Evolutionary conservation across 2,113 vertebrate genomes (phyloP).

Genomic region (Atractosteus spatula): DNA sequence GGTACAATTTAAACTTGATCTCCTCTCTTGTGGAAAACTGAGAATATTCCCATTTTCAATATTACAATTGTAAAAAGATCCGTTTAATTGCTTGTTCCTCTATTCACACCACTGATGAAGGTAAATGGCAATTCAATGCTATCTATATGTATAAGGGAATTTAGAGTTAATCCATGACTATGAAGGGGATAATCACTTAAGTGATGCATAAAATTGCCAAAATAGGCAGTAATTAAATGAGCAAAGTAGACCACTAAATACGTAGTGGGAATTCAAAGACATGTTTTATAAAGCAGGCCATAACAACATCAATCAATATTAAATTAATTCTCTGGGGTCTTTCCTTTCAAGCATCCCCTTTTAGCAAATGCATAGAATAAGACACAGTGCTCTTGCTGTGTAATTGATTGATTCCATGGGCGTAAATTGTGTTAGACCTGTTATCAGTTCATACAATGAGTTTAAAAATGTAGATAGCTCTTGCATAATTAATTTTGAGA

Average conservation of each 20-base stretch:
- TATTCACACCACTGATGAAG: too few species aligned
- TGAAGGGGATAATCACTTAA: background rate
- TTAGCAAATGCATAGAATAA: background rate
- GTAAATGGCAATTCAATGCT: too few species aligned
- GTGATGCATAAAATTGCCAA: conserved; percentile 12
- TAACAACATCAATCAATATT: background rate
- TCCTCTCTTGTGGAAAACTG: background rate
- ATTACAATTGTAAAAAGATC: too few species aligned
- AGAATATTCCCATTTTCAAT: background rate
- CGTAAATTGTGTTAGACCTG: background rate
- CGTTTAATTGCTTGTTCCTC: too few species aligned
- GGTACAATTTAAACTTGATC: background rate
- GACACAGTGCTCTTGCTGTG: conserved; percentile 4
- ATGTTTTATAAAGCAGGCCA: conserved; percentile 2
- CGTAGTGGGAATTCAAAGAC: too few species aligned
- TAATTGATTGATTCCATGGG: conserved; percentile 1
- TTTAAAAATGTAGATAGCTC: background rate
- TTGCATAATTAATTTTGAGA: background rate
- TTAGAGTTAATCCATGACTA: background rate
- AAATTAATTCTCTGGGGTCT: background rate
- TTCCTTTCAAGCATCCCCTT: background rate
- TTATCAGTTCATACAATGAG: background rate
- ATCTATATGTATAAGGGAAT: too few species aligned
- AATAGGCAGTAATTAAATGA: conserved; percentile 3
- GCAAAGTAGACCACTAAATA: background rate